Conservation (phyloP, 2,888 invertebrate genomes). For the Nemoura dubitans region DNA sequence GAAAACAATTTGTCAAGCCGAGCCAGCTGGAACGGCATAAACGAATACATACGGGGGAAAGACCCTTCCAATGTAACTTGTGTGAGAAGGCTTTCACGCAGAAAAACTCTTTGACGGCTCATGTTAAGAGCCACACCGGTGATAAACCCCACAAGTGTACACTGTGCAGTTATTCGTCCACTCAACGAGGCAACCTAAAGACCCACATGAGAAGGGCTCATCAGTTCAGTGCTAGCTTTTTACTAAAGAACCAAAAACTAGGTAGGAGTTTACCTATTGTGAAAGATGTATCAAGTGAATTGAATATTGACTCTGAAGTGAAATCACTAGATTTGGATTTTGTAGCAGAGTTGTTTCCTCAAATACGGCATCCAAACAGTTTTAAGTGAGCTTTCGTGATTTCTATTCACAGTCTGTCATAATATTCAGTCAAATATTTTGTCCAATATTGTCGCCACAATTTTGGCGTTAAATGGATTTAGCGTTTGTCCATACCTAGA, state of each 20-base stretch:
- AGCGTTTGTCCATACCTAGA: no score
- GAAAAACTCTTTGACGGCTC: conserved; percentile 68
- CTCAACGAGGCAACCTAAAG: conserved; percentile 68
- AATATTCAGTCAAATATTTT: not conserved
- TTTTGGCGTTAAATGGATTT: no score
- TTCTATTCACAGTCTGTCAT: not conserved
- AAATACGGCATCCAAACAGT: conserved; percentile 53
- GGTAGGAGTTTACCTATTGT: not conserved
- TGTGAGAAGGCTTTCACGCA: conserved; percentile 70
- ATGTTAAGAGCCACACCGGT: conserved; percentile 67
- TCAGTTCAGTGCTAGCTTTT: conserved; percentile 50
- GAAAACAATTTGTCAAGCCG: conserved; percentile 65
- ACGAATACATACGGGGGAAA: conserved; percentile 66
- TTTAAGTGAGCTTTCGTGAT: not conserved
- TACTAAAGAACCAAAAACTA: not conserved
- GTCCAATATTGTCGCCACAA: no score
- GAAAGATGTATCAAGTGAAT: not conserved
- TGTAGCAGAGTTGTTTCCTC: conserved; percentile 51
- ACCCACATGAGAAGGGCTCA: conserved; percentile 68
- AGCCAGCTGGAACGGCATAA: conserved; percentile 67
- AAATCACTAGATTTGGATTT: conserved; percentile 38
- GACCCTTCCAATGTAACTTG: conserved; percentile 66
- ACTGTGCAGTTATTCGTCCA: conserved; percentile 68
- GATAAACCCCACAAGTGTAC: conserved; percentile 67
- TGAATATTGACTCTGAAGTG: conserved; percentile 17